Evolutionary conservation across 2,888 invertebrate genomes (phyloP).

Genomic region (Drosophila tanythrix): DNA sequence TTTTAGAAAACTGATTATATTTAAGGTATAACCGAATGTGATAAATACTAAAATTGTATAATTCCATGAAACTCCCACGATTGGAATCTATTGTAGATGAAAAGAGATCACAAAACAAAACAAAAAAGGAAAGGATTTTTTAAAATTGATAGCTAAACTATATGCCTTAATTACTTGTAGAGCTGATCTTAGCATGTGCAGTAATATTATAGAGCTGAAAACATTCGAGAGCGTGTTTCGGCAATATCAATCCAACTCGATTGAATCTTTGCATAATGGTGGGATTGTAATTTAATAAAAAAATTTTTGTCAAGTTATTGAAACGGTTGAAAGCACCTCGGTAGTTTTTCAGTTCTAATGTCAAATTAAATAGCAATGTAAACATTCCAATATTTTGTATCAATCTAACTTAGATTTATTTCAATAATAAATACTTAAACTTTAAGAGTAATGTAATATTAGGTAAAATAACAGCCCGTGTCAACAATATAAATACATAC

Average conservation of each 20-base stretch:
- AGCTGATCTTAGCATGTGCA: neutral
- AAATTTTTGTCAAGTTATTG: neutral
- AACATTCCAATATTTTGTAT: neutral
- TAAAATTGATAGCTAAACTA: slow-evolving; percentile 5
- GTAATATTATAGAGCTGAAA: slow-evolving; percentile 1
- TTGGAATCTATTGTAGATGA: slow-evolving; percentile 83
- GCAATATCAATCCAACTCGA: neutral
- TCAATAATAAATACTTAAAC: slow-evolving; percentile 37
- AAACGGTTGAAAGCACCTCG: neutral
- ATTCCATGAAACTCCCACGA: slow-evolving; percentile 83
- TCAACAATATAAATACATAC: slow-evolving; percentile 45
- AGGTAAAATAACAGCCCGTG: slow-evolving; percentile 29
- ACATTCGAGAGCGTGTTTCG: neutral
- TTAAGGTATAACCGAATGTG: slow-evolving; percentile 84
- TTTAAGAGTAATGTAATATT: slow-evolving; percentile 3
- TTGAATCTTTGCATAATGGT: neutral
- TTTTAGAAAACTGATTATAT: slow-evolving; percentile 89
- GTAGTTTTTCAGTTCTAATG: neutral
- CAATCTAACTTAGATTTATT: slow-evolving; percentile 39
- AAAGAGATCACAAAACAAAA: slow-evolving; percentile 63
- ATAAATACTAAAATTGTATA: slow-evolving; percentile 83
- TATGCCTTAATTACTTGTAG: neutral
- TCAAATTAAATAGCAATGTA: neutral
- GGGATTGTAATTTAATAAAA: neutral
- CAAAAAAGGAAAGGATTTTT: slow-evolving; percentile 32